Percentiles rank a stretch among this genome's conserved stretches.
phyloP scores from a whole-genome alignment of 1,140 invertebrate species.

The Drosophila pruinosa region DNA sequence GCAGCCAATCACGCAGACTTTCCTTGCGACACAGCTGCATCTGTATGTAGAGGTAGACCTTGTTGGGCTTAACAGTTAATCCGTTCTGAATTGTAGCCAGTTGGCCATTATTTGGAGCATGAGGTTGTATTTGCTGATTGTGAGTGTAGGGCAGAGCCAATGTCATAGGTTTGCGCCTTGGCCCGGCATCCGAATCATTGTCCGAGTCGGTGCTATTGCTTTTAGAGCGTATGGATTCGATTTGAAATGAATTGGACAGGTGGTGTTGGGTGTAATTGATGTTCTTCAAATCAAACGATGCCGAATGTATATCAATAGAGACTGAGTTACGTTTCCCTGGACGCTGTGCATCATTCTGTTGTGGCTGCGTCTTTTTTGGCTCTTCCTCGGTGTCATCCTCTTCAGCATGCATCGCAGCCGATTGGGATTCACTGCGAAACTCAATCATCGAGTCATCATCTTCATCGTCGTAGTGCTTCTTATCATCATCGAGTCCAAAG shows the following conservation, averaged over 20 bases:
- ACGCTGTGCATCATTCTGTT: background rate
- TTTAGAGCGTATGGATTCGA: constrained; percentile 78
- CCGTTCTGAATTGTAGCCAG: constrained; percentile 38
- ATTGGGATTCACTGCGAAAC: constrained; percentile 77
- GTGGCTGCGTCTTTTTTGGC: background rate
- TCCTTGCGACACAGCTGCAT: constrained; percentile 97
- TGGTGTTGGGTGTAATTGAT: constrained; percentile 73
- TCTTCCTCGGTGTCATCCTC: constrained; percentile 31
- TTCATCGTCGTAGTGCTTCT: constrained; percentile 56
- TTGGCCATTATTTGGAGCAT: constrained; percentile 4
- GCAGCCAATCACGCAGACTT: constrained; percentile 95
- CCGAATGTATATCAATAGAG: constrained; percentile 75
- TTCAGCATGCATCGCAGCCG: constrained; percentile 56
- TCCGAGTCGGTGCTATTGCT: constrained; percentile 31
- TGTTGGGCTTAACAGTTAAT: constrained; percentile 44
- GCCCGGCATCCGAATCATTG: constrained; percentile 15
- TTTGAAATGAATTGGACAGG: constrained; percentile 80
- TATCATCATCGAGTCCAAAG: constrained; percentile 35
- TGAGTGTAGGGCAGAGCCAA: constrained; percentile 52
- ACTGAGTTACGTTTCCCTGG: constrained; percentile 48
- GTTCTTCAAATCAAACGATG: constrained; percentile 70
- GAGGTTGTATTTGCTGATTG: constrained; percentile 36
- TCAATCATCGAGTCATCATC: constrained; percentile 76
- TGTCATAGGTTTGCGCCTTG: constrained; percentile 45
- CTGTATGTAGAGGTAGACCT: constrained; percentile 96